Percentiles rank a stretch among this genome's conserved stretches.
Conservation (phyloP, 35 echinoderm and acorn worm genomes). For the Lytechinus pictus region DNA sequence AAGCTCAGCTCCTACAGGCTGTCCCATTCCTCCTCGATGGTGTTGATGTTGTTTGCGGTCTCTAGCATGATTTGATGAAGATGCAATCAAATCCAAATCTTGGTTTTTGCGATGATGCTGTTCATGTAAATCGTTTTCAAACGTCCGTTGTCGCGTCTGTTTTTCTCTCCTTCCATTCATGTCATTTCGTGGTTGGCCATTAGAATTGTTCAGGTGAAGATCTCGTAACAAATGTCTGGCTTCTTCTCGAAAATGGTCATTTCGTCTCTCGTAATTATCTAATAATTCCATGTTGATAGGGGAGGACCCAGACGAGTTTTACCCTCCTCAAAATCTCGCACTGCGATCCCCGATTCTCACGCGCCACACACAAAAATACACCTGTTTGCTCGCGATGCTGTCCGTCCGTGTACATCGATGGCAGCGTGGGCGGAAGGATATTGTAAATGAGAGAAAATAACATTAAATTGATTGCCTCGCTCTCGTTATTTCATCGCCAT, state of each 20-base stretch:
- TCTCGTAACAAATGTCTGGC: slow-evolving; percentile 28
- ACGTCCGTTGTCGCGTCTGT: not conserved
- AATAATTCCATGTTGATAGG: slow-evolving; percentile 27
- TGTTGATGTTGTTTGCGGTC: not conserved
- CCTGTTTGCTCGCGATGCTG: slow-evolving; percentile 12
- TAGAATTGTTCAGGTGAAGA: slow-evolving; percentile 9
- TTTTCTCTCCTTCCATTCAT: not conserved
- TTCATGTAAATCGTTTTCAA: not conserved
- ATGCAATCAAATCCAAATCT: not conserved
- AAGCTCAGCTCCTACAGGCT: slow-evolving; percentile 37
- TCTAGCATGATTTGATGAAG: not conserved
- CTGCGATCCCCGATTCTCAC: too few relatives aligned
- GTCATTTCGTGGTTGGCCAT: slow-evolving; percentile 22
- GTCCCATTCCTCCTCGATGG: slow-evolving; percentile 40
- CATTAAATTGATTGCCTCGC: not conserved
- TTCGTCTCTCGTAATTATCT: not conserved
- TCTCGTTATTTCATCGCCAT: not conserved
- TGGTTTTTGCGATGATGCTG: not conserved
- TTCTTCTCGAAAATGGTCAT: slow-evolving; percentile 25
- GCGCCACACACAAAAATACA: not conserved
- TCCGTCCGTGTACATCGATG: not conserved
- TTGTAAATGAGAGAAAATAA: not conserved
- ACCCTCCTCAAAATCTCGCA: too few relatives aligned
- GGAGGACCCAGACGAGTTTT: not conserved
- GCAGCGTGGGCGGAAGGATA: slow-evolving; percentile 47